Base-by-base conservation (phyloP, 2,797 vertebrate species). In the Pyrrhura leucotis region DNA sequence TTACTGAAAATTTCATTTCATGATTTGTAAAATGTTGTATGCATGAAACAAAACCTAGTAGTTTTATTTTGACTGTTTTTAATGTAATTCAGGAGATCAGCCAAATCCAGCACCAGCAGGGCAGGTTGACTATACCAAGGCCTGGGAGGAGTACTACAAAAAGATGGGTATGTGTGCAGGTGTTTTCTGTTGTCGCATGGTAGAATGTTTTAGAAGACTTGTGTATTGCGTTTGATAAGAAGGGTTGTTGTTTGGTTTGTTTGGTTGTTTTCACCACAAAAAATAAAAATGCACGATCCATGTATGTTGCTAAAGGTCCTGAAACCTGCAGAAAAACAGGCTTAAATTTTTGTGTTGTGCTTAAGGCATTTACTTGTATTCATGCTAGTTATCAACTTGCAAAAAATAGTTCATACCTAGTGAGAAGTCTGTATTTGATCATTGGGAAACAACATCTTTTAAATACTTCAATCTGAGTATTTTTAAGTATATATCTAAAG, bases 61-160 rank as follows among this genome's bases (percentile, higher is more conserved):
- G 39, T 79, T 80, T 53, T 77, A 17, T 63, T 61, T 91, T 68
- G 45, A 82, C 47, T 88, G 17, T 95, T 65, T 98, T 98, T 98
- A 29, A 81, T 79, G 11, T 84, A 96, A 96, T 98, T 98, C 98
- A 99, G 99, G 99, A 98, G 99, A 99, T 98, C 99, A 99, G 96
- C 99, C 99, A 98, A 98, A 98, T 98, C 99, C 99, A 98, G 99
- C 99, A 98, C 99, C 99, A 98, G 98, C 98, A 98, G 99, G 99
- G 97, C 99, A 99, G 98, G 98, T 99, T 98, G 99, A 99, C 98
- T 99, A 99, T 98, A 99, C 99, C 97, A 99, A 99, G 98, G 99
- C 99, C 97, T 99, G 99, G 99, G 99, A 99, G 98, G 99, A 99
- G 95, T 99, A 99, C 99, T 99, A 99, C 98, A 99, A 99, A 98